These are phyloP conservation scores for Aspidoscelis tigris DNA, from an alignment of 2,113 vertebrate species.

Conservation along the genomic window DNA sequence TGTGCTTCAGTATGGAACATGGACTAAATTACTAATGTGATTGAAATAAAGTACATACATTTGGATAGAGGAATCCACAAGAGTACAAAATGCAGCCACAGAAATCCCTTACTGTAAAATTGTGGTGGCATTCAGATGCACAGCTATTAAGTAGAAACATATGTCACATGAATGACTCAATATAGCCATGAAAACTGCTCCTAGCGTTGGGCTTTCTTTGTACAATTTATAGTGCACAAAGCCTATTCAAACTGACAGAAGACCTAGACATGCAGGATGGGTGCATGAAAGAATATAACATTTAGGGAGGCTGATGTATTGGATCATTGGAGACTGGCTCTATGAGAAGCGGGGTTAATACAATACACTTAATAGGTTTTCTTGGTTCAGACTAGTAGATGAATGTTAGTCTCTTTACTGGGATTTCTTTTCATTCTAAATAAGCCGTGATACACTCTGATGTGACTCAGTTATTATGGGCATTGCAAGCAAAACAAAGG, in stretches of 20 bases:
- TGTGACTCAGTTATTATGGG: constrained; percentile 58
- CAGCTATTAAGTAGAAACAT: background rate
- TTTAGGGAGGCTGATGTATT: background rate
- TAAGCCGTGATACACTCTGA: constrained; percentile 50
- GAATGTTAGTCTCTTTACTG: constrained; percentile 43
- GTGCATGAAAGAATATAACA: background rate
- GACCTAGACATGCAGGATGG: background rate
- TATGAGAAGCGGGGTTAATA: fast-evolving
- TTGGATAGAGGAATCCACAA: background rate
- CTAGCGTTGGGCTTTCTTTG: background rate
- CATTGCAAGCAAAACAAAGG: constrained; percentile 46
- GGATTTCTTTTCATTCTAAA: constrained; percentile 35
- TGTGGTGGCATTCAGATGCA: background rate
- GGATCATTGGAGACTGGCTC: constrained; percentile 9
- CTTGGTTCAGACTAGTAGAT: background rate
- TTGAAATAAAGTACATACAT: background rate
- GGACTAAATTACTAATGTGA: background rate
- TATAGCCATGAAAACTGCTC: background rate
- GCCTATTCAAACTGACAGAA: constrained; percentile 5
- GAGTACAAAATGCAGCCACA: background rate
- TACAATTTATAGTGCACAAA: background rate
- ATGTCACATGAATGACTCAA: background rate
- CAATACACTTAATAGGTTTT: constrained; percentile 43
- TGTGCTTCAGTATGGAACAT: background rate
- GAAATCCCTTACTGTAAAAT: background rate